Percentiles rank a stretch among this genome's conserved stretches.
Conservation (phyloP, 2,888 invertebrate genomes). For the Parnassius apollo region DNA sequence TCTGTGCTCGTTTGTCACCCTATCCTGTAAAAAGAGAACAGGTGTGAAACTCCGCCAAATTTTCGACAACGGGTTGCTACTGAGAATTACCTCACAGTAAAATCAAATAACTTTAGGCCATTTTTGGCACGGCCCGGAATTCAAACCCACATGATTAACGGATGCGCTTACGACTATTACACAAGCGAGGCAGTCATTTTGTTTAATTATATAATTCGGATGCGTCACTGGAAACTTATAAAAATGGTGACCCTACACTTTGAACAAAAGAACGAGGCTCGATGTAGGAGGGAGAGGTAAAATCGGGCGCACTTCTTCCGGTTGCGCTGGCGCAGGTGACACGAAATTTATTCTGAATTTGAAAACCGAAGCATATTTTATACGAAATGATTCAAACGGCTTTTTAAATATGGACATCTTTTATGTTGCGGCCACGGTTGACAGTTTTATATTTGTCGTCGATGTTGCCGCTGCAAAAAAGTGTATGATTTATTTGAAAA, state of each 20-base stretch:
- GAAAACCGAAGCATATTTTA: constrained; percentile 79
- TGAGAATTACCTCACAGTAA: too few species aligned
- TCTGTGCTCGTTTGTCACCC: too few species aligned
- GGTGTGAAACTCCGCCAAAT: too few species aligned
- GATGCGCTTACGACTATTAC: too few species aligned
- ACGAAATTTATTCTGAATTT: constrained; percentile 80
- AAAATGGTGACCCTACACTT: constrained; percentile 5
- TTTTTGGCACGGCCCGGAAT: too few species aligned
- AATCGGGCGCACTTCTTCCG: constrained; percentile 65
- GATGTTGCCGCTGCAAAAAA: constrained; percentile 61
- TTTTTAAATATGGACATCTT: constrained; percentile 79
- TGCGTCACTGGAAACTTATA: too few species aligned
- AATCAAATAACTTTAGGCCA: too few species aligned
- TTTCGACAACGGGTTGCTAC: too few species aligned
- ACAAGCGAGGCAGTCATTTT: too few species aligned
- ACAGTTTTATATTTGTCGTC: constrained; percentile 80
- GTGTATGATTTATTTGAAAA: constrained; percentile 73
- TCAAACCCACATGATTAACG: too few species aligned
- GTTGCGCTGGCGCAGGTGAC: constrained; percentile 77
- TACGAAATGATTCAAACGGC: constrained; percentile 76
- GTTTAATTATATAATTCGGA: too few species aligned
- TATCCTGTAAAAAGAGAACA: too few species aligned
- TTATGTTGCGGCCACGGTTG: constrained; percentile 71
- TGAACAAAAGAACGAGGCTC: constrained; percentile 40
- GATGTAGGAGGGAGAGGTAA: constrained; percentile 41